Evolutionary conservation across 2,113 vertebrate species (phyloP).

Genomic region (Odocoileus virginianus): DNA sequence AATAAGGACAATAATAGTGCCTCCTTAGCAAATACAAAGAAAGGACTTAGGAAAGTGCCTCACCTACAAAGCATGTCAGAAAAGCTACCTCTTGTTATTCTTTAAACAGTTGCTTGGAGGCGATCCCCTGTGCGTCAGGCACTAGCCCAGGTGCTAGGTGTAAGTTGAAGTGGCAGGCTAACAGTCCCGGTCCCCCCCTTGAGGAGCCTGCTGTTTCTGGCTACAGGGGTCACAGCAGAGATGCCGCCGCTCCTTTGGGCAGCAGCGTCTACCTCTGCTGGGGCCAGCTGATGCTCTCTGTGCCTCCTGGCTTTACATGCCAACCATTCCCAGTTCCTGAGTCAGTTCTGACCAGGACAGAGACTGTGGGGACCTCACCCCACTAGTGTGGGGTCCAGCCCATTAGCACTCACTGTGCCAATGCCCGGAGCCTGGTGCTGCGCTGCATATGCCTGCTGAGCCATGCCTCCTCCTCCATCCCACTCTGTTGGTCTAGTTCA

Average conservation of each 20-base stretch:
- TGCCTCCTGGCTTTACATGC: background rate
- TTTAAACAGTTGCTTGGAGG: background rate
- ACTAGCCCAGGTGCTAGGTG: background rate
- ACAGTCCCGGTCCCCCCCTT: background rate
- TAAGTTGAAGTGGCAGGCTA: background rate
- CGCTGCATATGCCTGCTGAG: background rate
- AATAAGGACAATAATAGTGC: background rate
- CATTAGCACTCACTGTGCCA: background rate
- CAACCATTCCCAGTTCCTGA: background rate
- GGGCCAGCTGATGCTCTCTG: background rate
- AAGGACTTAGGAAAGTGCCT: background rate
- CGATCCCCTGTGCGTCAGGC: background rate
- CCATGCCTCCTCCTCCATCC: background rate
- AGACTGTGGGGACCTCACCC: background rate
- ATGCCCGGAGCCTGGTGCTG: background rate
- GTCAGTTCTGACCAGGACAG: background rate
- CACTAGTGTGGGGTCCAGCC: background rate
- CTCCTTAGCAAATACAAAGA: background rate
- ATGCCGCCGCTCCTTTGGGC: background rate
- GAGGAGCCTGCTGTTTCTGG: background rate
- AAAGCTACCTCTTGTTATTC: background rate
- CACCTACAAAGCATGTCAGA: background rate
- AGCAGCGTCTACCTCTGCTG: background rate
- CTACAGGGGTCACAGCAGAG: too few relatives aligned
- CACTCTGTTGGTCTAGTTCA: background rate